Percentiles rank a stretch among this genome's conserved stretches.
These are phyloP conservation scores for Coenonympha glycerion DNA, from an alignment of 2,888 invertebrate genomes.

Conservation along the genomic window DNA sequence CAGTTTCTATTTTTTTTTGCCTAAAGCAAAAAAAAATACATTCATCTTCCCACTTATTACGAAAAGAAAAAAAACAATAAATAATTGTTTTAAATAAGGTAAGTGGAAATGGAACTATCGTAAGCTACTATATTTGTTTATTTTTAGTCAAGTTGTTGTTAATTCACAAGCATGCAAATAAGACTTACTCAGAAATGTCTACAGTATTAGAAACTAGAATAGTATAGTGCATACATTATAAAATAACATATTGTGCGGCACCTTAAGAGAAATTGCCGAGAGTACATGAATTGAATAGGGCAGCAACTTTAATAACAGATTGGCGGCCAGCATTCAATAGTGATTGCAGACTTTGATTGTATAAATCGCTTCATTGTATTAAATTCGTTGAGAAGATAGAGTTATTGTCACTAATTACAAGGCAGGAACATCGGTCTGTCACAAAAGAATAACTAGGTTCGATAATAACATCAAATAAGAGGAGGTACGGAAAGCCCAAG, in stretches of 20 bases:
- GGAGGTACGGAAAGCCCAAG: conserved; percentile 11
- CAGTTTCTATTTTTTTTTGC: no score
- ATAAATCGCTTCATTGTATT: conserved; percentile 25
- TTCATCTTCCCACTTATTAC: no score
- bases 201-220: background rate
- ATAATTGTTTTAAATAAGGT: no score
- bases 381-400: conserved; percentile 16
- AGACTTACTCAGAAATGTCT: background rate
- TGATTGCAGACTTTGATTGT: conserved; percentile 23
- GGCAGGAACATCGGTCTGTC: background rate
- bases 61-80: no score
- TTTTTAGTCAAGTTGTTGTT: no score
- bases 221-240: background rate
- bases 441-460: conserved; percentile 8
- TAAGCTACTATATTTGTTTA: no score
- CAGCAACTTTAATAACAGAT: conserved; percentile 28
- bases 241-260: background rate
- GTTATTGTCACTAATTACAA: conserved; percentile 14
- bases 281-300: conserved; percentile 26
- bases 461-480: conserved; percentile 16
- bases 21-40: no score
- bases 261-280: conserved; percentile 22
- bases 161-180: background rate
- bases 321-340: conserved; percentile 24
- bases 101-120: no score